Evolutionary conservation across 1,140 invertebrate species (phyloP), one percentile per base, ranked within the genome.

Genomic region (Drosophila melanogaster): DNA sequence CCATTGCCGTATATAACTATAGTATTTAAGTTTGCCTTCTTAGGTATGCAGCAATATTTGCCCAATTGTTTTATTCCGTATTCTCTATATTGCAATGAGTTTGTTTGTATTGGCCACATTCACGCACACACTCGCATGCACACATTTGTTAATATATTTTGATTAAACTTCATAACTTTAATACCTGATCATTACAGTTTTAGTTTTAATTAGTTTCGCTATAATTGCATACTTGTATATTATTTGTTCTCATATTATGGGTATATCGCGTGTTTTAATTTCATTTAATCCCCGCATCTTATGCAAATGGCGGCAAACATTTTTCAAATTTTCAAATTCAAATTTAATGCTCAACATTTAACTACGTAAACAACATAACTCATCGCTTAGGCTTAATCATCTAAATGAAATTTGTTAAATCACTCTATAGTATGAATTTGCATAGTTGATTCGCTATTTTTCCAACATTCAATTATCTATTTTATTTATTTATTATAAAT

Each of bases 291-390:
- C 33, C 38, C 40, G 6, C n/a, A 6, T n/a, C 14, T n/a, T 51
- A 46, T 26, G 64, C 49, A 17, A 40, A 37, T 49, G 55, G 19
- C 10, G 40, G 30, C 53, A 41, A 70, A 46, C 50, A 40, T 15
- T 46, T n/a, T 38, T 71, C 30, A 71, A 77, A 77, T 62, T 53
- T 38, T 71, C 30, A 71, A 77, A 77, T 62, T 53, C 43, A 54
- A 65, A 58, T 75, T 64, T 22, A 54, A 76, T 75, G 71, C 33
- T 65, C 51, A 85, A 85, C 81, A 80, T 56, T 85, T 72, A 85
- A 49, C 81, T 85, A 80, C 77, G 26, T 37, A 57, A 58, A 83
- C 47, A 78, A 81, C 56, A 72, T 44, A 70, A 77, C 54, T 33
- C 69, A 43, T 70, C 47, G 65, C 53, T 50, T 57, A 51, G 65